phyloP scores from a whole-genome alignment of 2,888 invertebrate genomes.

The Morpho helenor region DNA sequence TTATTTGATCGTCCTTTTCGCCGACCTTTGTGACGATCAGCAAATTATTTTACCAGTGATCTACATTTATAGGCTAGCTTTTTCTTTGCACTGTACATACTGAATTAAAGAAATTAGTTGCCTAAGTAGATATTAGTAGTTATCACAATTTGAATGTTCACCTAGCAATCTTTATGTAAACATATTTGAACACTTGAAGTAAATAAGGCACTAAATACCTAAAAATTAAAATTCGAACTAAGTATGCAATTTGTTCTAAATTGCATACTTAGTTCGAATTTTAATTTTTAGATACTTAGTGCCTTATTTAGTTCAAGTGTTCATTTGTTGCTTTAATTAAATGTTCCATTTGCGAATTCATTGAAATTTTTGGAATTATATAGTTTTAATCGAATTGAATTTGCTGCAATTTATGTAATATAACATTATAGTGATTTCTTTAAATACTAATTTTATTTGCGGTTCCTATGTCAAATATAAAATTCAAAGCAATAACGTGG shows the following conservation, averaged over 20 bases:
- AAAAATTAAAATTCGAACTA: not conserved
- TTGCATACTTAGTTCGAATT: too few relatives aligned
- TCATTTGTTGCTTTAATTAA: too few relatives aligned
- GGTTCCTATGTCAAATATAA: slow-evolving; percentile 51
- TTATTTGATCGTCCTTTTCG: slow-evolving; percentile 16
- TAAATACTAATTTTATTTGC: slow-evolving; percentile 37
- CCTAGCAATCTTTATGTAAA: slow-evolving; percentile 11
- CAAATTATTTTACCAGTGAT: slow-evolving; percentile 51
- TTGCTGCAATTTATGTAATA: slow-evolving; percentile 4
- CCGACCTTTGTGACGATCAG: slow-evolving; percentile 12
- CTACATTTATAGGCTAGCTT: slow-evolving; percentile 39
- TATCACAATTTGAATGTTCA: slow-evolving; percentile 42
- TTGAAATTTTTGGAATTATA: not conserved
- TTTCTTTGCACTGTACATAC: slow-evolving; percentile 64
- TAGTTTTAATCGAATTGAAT: slow-evolving; percentile 8
- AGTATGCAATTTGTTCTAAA: not conserved
- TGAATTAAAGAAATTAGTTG: slow-evolving; percentile 45
- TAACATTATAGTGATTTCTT: slow-evolving; percentile 20
- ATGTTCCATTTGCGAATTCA: too few relatives aligned
- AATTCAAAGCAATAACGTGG: slow-evolving; percentile 71
- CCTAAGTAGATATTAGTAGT: slow-evolving; percentile 61
- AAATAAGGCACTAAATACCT: too few relatives aligned
- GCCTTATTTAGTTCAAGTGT: too few relatives aligned
- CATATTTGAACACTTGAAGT: too few relatives aligned
- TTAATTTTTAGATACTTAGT: too few relatives aligned